A percentile compares a stretch with the other conserved stretches of the same genome.
Evolutionary conservation across 1,140 invertebrate species (phyloP).

Genomic region (Drosophila kepulauana): DNA sequence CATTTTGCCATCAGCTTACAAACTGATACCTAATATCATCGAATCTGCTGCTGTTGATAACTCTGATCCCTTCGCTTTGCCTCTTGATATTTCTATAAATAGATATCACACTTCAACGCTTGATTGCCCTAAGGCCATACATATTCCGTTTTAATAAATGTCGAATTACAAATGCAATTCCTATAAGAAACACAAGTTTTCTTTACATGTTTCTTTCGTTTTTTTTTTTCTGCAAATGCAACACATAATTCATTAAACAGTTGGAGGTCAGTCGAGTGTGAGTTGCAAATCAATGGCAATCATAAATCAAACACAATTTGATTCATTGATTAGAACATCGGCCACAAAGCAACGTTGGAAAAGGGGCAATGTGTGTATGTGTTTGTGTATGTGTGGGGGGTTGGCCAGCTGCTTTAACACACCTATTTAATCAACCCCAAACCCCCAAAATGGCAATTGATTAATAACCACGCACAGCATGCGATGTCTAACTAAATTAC

Average conservation of each 20-base stretch:
- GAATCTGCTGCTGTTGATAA: neutral
- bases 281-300: slow-evolving; percentile 65
- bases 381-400: slow-evolving; percentile 15
- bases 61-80: slow-evolving; percentile 10
- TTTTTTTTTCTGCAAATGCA: neutral
- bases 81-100: slow-evolving; percentile 1
- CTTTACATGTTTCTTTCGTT: neutral
- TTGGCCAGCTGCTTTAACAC: slow-evolving; percentile 57
- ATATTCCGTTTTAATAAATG: neutral
- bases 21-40: slow-evolving; percentile 12
- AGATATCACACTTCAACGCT: neutral
- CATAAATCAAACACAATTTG: slow-evolving; percentile 74
- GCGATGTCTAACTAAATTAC: slow-evolving; percentile 65
- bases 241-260: slow-evolving; percentile 69
- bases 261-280: slow-evolving; percentile 31
- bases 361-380: slow-evolving; percentile 12
- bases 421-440: slow-evolving; percentile 73
- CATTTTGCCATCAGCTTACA: slow-evolving; percentile 25
- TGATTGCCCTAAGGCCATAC: neutral
- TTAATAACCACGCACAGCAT: slow-evolving; percentile 71
- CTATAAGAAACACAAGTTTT: slow-evolving; percentile 4
- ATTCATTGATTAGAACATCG: slow-evolving; percentile 68
- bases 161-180: slow-evolving; percentile 5
- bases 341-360: neutral
- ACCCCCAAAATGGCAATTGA: slow-evolving; percentile 56